Base-by-base conservation (phyloP, 1,140 invertebrate species). In the Heliconius hermathena region DNA sequence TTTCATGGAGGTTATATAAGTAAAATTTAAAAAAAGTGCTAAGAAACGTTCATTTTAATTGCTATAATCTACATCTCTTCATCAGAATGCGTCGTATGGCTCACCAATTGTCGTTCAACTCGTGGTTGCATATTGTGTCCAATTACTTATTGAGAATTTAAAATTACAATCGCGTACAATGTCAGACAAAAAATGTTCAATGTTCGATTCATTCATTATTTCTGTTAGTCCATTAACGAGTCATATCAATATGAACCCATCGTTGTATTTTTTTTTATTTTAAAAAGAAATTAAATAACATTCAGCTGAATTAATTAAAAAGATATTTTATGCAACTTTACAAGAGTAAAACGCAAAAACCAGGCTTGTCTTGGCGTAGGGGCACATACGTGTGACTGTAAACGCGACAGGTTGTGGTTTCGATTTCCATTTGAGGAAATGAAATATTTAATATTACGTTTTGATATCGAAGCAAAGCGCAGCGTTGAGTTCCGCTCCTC, bases 1-100 rank as follows among this genome's bases (percentile, higher is more conserved):
- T 82, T 71, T 81, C 82, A 85, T 80, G 70, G 52, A 49, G 22
- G 60, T 85, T 85, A 83, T 74, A 80, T 83, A 87, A 84, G 71
- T 81, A 81, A 57, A 66, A n/a, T 76, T 81, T 71, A 76, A 73
- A 77, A n/a, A 26, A 41, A 75, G 72, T 38, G 75, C 75, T 80
- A 71, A 72, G 38, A 22, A 22, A 49, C 46, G 57, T 46, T 78
- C 52, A 74, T 79, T 74, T 74, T 79, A 76, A 77, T 81, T 79
- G 80, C 79, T 76, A 83, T 71, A 41, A 52, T 73, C 52, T 72
- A 81, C 70, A 77, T 79, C 36, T 81, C 72, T 77, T 74, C 76
- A 81, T 80, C 73, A 77, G 33, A 77, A n/a, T 49, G 46, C 22
- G 52, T 83, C 77, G 75, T 75, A 79, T 80, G 80, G 77, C 75